Conservation (phyloP, 2,888 invertebrate genomes). For the Selenia dentaria region DNA sequence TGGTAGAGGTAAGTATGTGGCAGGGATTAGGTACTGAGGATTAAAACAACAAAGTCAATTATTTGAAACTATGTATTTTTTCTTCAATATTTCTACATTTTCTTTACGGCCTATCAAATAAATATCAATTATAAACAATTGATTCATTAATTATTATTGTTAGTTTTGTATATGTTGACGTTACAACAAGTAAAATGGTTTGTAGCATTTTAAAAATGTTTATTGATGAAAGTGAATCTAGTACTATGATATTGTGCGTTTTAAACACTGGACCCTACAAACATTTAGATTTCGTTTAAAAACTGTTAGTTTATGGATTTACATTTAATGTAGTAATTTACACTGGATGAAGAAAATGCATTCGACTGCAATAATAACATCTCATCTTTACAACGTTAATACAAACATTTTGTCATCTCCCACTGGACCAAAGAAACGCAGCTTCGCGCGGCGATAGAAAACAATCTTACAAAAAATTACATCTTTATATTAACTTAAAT, state of each 20-base stretch:
- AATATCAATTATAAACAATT: constrained; percentile 83
- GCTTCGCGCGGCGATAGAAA: constrained; percentile 65
- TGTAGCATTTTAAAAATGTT: constrained; percentile 67
- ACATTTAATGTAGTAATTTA: constrained; percentile 75
- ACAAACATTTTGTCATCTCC: constrained; percentile 54
- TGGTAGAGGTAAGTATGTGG: constrained; percentile 9
- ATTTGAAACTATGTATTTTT: constrained; percentile 82
- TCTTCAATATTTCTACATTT: constrained; percentile 79
- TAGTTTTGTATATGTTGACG: constrained; percentile 76
- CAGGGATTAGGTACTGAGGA: constrained; percentile 34
- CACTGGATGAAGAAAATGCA: constrained; percentile 81
- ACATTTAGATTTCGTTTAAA: constrained; percentile 82
- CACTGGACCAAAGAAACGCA: constrained; percentile 64
- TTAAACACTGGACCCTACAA: constrained; percentile 83
- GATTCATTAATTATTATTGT: constrained; percentile 77
- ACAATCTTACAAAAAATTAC: constrained; percentile 81
- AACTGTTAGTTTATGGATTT: constrained; percentile 79
- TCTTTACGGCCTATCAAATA: constrained; percentile 80
- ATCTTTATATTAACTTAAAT: constrained; percentile 83
- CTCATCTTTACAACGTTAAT: constrained; percentile 63
- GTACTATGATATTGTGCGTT: constrained; percentile 84
- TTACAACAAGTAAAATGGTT: constrained; percentile 74
- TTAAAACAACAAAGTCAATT: constrained; percentile 65
- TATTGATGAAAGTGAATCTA: constrained; percentile 79
- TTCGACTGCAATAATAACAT: constrained; percentile 59